phyloP scores from a whole-genome alignment of 2,888 invertebrate species.

The Rhorus exstirpatorius region DNA sequence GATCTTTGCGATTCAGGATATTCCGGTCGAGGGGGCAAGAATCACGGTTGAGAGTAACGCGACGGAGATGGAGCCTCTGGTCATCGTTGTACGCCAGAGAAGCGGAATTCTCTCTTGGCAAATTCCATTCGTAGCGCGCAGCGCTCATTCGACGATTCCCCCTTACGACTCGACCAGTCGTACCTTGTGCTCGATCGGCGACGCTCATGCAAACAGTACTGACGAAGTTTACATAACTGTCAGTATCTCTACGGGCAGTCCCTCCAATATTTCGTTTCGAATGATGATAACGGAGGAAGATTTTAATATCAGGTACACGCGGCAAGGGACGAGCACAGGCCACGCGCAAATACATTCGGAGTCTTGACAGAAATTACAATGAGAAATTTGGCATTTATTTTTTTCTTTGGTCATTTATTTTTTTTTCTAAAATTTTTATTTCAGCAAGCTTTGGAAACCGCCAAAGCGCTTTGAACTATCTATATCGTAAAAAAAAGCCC shows the following conservation, averaged over 20 bases:
- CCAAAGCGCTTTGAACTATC: too few relatives aligned
- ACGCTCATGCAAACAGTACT: slow-evolving; percentile 72
- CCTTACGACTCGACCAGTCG: slow-evolving; percentile 84
- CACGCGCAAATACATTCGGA: not conserved
- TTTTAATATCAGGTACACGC: slow-evolving; percentile 87
- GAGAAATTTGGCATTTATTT: not conserved
- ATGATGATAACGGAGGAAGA: slow-evolving; percentile 85
- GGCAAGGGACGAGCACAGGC: not conserved
- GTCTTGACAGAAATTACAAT: not conserved
- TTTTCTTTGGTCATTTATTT: not conserved
- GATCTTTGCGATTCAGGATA: slow-evolving; percentile 61
- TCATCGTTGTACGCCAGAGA: slow-evolving; percentile 92
- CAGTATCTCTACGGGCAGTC: slow-evolving; percentile 90
- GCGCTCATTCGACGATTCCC: slow-evolving; percentile 70
- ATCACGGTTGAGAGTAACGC: slow-evolving; percentile 85
- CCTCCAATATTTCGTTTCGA: slow-evolving; percentile 85
- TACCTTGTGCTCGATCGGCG: slow-evolving; percentile 89
- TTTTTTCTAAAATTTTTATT: not conserved
- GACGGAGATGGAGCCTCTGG: slow-evolving; percentile 88
- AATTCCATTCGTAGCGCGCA: slow-evolving; percentile 89
- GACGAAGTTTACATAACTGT: slow-evolving; percentile 87
- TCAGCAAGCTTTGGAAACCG: too few relatives aligned
- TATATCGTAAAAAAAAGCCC: not conserved
- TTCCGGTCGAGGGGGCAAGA: slow-evolving; percentile 76
- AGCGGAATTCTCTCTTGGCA: slow-evolving; percentile 93